Conservation (phyloP, 2,113 vertebrate species). For the Fulmarus glacialis region DNA sequence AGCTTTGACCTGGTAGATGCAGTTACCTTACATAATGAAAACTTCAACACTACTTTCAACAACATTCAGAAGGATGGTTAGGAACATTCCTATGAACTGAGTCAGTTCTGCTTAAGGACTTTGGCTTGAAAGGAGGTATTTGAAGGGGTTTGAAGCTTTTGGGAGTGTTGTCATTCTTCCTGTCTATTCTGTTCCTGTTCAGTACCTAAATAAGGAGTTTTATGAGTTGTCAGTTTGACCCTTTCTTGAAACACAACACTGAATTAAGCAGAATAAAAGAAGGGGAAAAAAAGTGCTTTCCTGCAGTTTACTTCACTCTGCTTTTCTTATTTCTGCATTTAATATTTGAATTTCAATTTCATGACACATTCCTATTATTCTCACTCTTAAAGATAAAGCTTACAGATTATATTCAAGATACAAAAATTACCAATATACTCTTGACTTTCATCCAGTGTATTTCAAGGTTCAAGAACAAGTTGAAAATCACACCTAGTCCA, state of each 20-base stretch:
- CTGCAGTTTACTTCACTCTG: not conserved
- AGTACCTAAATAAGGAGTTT: not conserved
- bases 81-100: not conserved
- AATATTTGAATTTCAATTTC: not conserved
- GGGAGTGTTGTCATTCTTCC: not conserved
- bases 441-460: not conserved
- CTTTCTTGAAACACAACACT: not conserved
- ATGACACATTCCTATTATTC: not conserved
- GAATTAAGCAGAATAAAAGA: not conserved
- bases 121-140: not conserved
- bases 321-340: not conserved
- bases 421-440: not conserved
- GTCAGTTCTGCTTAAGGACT: not conserved
- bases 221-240: not conserved
- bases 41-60: not conserved
- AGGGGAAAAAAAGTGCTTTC: fast-evolving
- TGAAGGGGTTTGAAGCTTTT: not conserved
- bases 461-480: not conserved
- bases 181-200: not conserved
- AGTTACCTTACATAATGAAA: not conserved
- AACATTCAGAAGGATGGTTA: not conserved
- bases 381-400: not conserved
- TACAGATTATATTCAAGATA: not conserved
- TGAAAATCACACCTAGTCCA: not conserved
- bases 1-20: not conserved